Conservation (phyloP, 2,113 vertebrate genomes). For the Aphyosemion australe region DNA sequence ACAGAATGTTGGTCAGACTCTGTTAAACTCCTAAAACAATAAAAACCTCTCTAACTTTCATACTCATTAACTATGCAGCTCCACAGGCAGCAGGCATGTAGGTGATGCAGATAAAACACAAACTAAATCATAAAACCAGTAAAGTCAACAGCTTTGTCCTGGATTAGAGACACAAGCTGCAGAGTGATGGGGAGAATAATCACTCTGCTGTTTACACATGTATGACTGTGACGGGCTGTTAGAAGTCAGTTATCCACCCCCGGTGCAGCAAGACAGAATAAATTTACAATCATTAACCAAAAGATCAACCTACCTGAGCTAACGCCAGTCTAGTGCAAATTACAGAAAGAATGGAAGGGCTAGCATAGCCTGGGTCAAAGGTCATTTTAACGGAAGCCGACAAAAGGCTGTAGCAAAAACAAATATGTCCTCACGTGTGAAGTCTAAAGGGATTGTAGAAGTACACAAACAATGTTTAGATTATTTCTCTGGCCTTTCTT, state of each 20-base stretch:
- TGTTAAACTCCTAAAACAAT: too few relatives aligned
- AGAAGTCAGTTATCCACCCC: not conserved
- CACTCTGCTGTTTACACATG: not conserved
- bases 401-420: slow-evolving; percentile 6
- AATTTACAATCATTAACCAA: not conserved
- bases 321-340: not conserved
- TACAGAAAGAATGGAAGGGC: too few relatives aligned
- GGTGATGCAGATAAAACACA: not conserved
- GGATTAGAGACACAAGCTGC: not conserved
- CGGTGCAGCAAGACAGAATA: slow-evolving; percentile 4
- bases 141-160: not conserved
- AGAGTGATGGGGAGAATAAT: not conserved
- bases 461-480: slow-evolving; percentile 2
- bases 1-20: too few relatives aligned
- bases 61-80: not conserved
- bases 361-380: too few relatives aligned
- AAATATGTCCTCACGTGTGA: not conserved
- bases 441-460: not conserved
- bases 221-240: not conserved
- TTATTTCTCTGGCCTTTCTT: slow-evolving; percentile 16
- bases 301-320: not conserved
- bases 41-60: too few relatives aligned
- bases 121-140: not conserved
- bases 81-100: not conserved
- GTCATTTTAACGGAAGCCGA: not conserved